Base-by-base conservation (phyloP, 2,113 vertebrate species). In the Eublepharis macularius region DNA sequence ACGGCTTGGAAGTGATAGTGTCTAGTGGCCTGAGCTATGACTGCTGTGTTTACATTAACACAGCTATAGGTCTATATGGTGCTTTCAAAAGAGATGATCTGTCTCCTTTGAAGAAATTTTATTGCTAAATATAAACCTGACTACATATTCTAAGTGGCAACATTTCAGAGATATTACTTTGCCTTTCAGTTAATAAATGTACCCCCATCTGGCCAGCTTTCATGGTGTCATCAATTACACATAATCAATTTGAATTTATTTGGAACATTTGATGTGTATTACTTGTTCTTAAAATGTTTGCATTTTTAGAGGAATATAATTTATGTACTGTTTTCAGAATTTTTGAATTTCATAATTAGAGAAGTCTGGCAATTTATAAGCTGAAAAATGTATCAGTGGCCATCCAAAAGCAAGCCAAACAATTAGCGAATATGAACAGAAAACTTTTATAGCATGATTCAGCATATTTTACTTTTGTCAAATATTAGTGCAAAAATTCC, bases 181-280 rank as follows among this genome's bases (percentile, higher is more conserved):
- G 11, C 66, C 80, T 70, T 51, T 54, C 10, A 16, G 39, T 70
- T 70, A 70, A 51, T 49, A 81, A 81, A 70, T 51, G 24, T 51
- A 63, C n/a, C 51, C 47, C 47, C 80, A 81, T 70, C 65, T 81
- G 34, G 80, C 66, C 34, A 51, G n/a, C 80, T 70, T 81, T 70
- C 66, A 39, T 21, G 29, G 24, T 70, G 39, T 54, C 66, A 81
- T 70, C 66, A 81, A 70, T 80, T 80, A 80, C 21, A 47, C 43
- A 66, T 68, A 34, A 66, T 80, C 60, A 66, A 68, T 45, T 68
- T 80, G 29, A 65, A 66, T 51, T 29, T 54, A 51, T 81, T 70
- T 70, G 49, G n/a, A 39, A 51, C n/a, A 9, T 29, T 26, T 49
- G 65, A 36, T 81, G n/a, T 81, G 32, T 19, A 51, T 39, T 51